Evolutionary conservation across 2,888 invertebrate genomes (phyloP).

Genomic region (Automeris io): DNA sequence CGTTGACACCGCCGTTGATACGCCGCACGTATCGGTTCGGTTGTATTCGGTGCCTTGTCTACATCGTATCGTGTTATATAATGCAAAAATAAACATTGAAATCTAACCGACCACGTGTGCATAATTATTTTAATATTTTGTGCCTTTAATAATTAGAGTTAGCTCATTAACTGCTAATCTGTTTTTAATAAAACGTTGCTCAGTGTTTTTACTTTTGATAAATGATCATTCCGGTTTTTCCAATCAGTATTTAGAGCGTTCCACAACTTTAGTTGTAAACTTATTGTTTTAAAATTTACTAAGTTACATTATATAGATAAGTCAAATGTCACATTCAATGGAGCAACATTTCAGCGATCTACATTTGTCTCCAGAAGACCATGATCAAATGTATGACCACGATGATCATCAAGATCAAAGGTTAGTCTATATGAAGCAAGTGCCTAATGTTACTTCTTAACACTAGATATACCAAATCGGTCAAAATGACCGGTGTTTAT

Average conservation of each 20-base stretch:
- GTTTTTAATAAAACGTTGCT: not conserved
- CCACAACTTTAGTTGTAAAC: not conserved
- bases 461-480: too few relatives aligned
- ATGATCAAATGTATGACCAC: conserved; percentile 84
- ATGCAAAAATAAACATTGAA: conserved; percentile 51
- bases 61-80: conserved; percentile 48
- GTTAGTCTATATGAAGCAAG: too few relatives aligned
- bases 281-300: not conserved
- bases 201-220: not conserved
- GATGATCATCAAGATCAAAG: conserved; percentile 78
- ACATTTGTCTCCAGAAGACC: conserved; percentile 82
- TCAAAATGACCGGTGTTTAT: too few relatives aligned
- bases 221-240: not conserved
- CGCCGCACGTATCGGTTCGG: conserved; percentile 22
- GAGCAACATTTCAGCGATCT: conserved; percentile 83
- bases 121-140: conserved; percentile 14
- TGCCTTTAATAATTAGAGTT: not conserved
- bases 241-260: not conserved
- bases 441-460: too few relatives aligned
- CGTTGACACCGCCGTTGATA: conserved; percentile 23
- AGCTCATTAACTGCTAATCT: too few relatives aligned
- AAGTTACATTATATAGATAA: conserved; percentile 10
- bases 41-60: conserved; percentile 23
- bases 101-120: conserved; percentile 56
- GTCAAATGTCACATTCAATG: conserved; percentile 69